These are phyloP conservation scores for Enteromius argenteus DNA, from an alignment of 2,797 vertebrate genomes.

Conservation along the genomic window DNA sequence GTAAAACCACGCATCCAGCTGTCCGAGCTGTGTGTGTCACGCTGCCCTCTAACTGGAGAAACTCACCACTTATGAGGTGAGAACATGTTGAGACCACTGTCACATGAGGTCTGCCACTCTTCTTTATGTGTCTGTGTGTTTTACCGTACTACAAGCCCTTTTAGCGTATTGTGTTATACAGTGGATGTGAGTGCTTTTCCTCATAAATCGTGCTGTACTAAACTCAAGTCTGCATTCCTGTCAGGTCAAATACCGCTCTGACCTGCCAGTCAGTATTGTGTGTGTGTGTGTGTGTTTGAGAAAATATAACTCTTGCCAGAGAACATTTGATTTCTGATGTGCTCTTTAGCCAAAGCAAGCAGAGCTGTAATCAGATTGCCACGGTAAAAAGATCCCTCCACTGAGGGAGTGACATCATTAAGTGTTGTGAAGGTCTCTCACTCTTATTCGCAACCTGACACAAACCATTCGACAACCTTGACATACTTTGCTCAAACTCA, in stretches of 20 bases:
- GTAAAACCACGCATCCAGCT: constrained; percentile 58
- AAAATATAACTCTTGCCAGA: constrained; percentile 52
- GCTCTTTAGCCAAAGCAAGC: constrained; percentile 57
- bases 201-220: neutral
- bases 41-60: constrained; percentile 46
- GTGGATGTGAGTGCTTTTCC: neutral
- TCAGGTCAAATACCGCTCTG: constrained; percentile 6
- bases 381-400: constrained; percentile 52
- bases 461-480: neutral
- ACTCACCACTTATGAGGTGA: constrained; percentile 61
- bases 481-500: constrained; percentile 1
- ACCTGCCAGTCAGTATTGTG: constrained; percentile 30
- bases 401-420: constrained; percentile 56
- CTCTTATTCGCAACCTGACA: constrained; percentile 28
- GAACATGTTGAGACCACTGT: constrained; percentile 60
- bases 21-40: constrained; percentile 47
- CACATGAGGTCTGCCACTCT: constrained; percentile 44
- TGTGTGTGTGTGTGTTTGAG: constrained; percentile 33
- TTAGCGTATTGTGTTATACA: neutral
- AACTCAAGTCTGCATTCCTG: constrained; percentile 12
- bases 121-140: constrained; percentile 22
- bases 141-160: neutral
- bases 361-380: constrained; percentile 57
- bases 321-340: constrained; percentile 56
- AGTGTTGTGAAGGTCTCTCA: constrained; percentile 39